Percentiles rank a stretch among this genome's conserved stretches.
Conservation (phyloP, 1,140 invertebrate genomes). For the Drosophila eugracilis region DNA sequence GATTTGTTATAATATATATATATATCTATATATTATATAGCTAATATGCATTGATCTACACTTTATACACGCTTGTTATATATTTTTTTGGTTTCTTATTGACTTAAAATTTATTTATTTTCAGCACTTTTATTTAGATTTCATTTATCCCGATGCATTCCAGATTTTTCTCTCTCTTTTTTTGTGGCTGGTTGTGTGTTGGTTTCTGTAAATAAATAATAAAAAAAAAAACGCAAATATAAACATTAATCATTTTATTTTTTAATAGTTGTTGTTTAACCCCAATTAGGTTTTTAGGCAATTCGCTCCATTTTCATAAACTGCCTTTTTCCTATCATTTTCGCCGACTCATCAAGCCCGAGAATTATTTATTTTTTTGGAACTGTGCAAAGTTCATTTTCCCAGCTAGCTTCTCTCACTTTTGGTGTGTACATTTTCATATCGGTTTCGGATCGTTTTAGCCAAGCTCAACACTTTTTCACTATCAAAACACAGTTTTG, state of each 20-base stretch:
- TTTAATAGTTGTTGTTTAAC: constrained; percentile 16
- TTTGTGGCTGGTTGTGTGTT: constrained; percentile 8
- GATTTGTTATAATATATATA: too few species aligned
- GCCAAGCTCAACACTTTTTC: constrained; percentile 59
- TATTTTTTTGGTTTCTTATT: constrained; percentile 39
- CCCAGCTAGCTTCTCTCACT: constrained; percentile 29
- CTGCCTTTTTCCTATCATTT: constrained; percentile 30
- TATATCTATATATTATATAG: constrained; percentile 30
- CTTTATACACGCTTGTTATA: constrained; percentile 42
- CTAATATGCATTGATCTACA: constrained; percentile 28
- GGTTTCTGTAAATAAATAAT: constrained; percentile 44
- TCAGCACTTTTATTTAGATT: constrained; percentile 52
- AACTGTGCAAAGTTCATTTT: constrained; percentile 47
- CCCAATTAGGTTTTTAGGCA: constrained; percentile 23
- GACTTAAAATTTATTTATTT: constrained; percentile 38
- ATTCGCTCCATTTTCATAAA: constrained; percentile 32
- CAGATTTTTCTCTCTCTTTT: constrained; percentile 15
- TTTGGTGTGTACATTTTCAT: constrained; percentile 39
- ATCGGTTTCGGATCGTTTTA: constrained; percentile 48
- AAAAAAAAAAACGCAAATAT: constrained; percentile 38
- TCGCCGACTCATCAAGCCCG: constrained; percentile 51
- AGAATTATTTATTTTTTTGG: constrained; percentile 30
- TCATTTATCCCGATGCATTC: constrained; percentile 11
- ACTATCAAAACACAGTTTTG: constrained; percentile 55
- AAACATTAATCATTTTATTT: constrained; percentile 43